Percentiles rank a stretch among this genome's conserved stretches.
These are phyloP conservation scores for Drosophila meridionalis DNA, from an alignment of 2,888 invertebrate genomes.

Conservation along the genomic window DNA sequence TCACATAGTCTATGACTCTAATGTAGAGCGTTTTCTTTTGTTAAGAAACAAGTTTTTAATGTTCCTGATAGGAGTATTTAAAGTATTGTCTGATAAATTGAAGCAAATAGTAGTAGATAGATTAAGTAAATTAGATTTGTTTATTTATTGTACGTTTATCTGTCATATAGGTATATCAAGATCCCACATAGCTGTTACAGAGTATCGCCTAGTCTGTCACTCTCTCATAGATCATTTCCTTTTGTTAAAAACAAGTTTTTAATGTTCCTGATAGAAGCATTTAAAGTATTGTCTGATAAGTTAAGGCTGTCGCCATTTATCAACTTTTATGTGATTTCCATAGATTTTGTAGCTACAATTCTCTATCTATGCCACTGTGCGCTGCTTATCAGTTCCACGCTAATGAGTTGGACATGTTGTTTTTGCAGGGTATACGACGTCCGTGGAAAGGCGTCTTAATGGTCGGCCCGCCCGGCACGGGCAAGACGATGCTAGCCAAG, in stretches of 20 bases:
- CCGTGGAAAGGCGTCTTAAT: conserved; percentile 98
- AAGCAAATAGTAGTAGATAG: too few relatives aligned
- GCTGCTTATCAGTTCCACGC: neutral
- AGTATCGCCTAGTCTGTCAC: too few relatives aligned
- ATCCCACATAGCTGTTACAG: too few relatives aligned
- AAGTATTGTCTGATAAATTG: neutral
- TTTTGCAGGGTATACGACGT: conserved; percentile 92
- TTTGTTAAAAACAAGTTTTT: conserved; percentile 1
- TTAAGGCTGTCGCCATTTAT: neutral
- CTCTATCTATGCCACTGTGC: neutral
- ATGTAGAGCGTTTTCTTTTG: neutral
- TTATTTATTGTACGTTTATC: too few relatives aligned
- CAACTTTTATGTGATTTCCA: neutral
- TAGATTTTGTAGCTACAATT: neutral
- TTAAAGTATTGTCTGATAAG: conserved; percentile 1
- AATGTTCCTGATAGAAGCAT: neutral
- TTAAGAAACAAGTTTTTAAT: neutral
- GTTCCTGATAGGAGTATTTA: neutral
- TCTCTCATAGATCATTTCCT: neutral
- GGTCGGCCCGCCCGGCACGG: conserved; percentile 95
- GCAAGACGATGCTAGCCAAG: conserved; percentile 98
- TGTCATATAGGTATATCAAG: too few relatives aligned
- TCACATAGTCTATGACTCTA: neutral
- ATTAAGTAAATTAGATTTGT: too few relatives aligned
- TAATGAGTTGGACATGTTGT: neutral